These are phyloP conservation scores for Ceratosolen solmsi DNA, from an alignment of 1,140 invertebrate species.

Conservation along the genomic window DNA sequence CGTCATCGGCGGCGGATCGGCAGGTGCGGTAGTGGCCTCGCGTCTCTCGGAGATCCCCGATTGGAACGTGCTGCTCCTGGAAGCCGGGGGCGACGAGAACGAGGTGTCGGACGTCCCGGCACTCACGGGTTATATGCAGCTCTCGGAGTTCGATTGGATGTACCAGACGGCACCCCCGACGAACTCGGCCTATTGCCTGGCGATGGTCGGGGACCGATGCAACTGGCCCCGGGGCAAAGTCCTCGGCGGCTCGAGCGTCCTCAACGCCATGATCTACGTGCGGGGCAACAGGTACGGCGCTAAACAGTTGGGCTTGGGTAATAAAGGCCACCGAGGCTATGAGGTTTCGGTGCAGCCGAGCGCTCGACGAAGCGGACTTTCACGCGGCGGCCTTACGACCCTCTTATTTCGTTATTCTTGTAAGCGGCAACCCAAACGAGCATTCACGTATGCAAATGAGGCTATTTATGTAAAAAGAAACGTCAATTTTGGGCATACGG, in stretches of 20 bases:
- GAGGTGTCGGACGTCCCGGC: conserved; percentile 86
- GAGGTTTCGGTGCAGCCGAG: background rate
- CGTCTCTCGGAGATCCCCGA: conserved; percentile 86
- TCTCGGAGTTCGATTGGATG: conserved; percentile 92
- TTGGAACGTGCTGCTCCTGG: conserved; percentile 86
- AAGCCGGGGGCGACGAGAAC: conserved; percentile 88
- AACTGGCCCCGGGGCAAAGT: conserved; percentile 92
- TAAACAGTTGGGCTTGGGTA: background rate
- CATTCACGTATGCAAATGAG: background rate
- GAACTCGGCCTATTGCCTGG: conserved; percentile 83
- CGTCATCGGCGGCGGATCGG: conserved; percentile 91
- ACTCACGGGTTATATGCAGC: conserved; percentile 83
- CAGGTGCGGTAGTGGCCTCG: conserved; percentile 93
- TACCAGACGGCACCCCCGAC: conserved; percentile 89
- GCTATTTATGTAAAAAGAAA: background rate
- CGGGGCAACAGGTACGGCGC: conserved; percentile 82
- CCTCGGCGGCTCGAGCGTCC: conserved; percentile 92
- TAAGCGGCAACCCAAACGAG: background rate
- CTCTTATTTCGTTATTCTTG: background rate
- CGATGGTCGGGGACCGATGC: conserved; percentile 87
- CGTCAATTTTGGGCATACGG: too few relatives aligned
- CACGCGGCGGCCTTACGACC: background rate
- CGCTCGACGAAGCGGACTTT: background rate
- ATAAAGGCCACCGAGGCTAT: too few relatives aligned
- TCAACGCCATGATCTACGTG: conserved; percentile 97